phyloP scores from a whole-genome alignment of 92 coral and sea anemone genomes.

The Heteractis magnifica region DNA sequence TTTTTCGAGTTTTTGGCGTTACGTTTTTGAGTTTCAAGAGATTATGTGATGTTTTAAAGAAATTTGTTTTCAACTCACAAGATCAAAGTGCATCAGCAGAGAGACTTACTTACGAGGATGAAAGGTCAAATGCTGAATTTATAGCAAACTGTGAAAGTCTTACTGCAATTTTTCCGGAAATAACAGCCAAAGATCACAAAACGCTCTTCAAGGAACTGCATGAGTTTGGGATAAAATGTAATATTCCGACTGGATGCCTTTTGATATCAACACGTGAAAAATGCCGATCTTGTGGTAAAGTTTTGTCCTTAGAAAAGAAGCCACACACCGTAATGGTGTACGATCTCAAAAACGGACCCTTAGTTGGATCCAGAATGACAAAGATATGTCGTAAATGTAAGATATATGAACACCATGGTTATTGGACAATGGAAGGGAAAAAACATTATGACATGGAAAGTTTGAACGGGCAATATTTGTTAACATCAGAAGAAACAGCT shows the following conservation, averaged over 20 bases:
- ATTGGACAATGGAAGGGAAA: conserved; percentile 7
- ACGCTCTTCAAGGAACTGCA: neutral
- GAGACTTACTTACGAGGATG: no score
- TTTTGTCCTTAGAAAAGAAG: neutral
- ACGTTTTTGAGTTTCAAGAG: no score
- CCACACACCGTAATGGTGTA: conserved; percentile 10
- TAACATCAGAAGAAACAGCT: conserved; percentile 45
- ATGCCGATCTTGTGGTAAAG: neutral
- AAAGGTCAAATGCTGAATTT: neutral
- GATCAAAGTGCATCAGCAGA: no score
- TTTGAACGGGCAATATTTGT: neutral
- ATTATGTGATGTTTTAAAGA: no score
- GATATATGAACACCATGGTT: conserved; percentile 38
- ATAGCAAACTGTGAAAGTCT: conserved; percentile 5
- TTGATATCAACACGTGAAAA: neutral
- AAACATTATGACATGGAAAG: conserved; percentile 2
- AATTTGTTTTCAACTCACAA: no score
- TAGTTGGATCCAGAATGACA: conserved; percentile 18
- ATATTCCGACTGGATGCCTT: conserved; percentile 13
- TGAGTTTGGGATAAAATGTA: conserved; percentile 1
- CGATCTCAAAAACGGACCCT: conserved; percentile 6
- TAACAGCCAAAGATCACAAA: neutral
- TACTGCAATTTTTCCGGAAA: neutral
- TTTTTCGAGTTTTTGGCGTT: no score
- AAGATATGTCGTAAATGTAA: conserved; percentile 37